Evolutionary conservation across 2,888 invertebrate genomes (phyloP).

Genomic region (Geotrupes spiniger): DNA sequence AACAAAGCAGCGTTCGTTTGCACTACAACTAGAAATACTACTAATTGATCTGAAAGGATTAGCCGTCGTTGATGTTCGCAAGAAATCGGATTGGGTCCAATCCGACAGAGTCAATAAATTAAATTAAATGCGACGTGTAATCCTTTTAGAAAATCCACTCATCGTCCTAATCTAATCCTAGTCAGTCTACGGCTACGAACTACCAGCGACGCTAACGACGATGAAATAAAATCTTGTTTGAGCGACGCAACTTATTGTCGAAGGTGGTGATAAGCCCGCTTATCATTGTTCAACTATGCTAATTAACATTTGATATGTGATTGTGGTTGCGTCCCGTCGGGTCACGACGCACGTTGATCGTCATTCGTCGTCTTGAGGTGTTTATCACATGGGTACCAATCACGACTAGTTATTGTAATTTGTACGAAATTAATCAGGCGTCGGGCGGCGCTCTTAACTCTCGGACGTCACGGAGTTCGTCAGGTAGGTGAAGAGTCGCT

Average conservation of each 20-base stretch:
- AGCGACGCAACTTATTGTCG: slow-evolving; percentile 1
- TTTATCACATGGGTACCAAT: slow-evolving; percentile 15
- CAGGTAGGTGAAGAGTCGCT: slow-evolving; percentile 79
- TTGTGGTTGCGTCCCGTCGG: not conserved
- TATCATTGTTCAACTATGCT: no score
- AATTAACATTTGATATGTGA: not conserved
- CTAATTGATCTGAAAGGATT: no score
- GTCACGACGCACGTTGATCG: not conserved
- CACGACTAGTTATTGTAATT: slow-evolving; percentile 14
- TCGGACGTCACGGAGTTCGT: slow-evolving; percentile 61
- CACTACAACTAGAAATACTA: no score
- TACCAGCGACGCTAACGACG: not conserved
- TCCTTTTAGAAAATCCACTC: not conserved
- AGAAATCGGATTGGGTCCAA: no score
- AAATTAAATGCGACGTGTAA: no score
- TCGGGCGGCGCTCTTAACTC: slow-evolving; percentile 41
- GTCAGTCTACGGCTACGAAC: slow-evolving; percentile 3
- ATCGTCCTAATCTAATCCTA: slow-evolving; percentile 1
- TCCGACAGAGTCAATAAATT: no score
- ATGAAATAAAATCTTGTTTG: not conserved
- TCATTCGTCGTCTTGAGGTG: not conserved
- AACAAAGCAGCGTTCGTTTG: no score
- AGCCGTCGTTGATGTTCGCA: no score
- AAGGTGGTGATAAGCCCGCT: not conserved
- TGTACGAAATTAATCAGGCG: not conserved